Evolutionary conservation across 2,797 vertebrate species (phyloP).

Genomic region (Phaenicophaeus curvirostris): DNA sequence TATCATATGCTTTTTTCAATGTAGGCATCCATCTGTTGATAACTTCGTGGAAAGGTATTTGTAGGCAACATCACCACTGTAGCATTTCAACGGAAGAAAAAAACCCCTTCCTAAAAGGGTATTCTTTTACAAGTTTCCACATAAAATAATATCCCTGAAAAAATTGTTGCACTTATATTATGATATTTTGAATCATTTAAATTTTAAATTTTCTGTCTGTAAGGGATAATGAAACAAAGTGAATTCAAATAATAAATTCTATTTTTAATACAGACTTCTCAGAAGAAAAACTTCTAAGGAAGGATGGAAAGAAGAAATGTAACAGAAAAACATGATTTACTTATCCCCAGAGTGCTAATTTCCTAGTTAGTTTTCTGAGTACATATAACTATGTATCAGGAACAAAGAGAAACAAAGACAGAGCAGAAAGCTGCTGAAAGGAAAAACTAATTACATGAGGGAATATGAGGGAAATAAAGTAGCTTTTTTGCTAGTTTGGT

Average conservation of each 20-base stretch:
- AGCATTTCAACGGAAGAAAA: background rate
- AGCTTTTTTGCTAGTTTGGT: background rate
- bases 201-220: background rate
- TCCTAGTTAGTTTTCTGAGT: background rate
- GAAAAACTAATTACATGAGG: background rate
- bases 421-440: background rate
- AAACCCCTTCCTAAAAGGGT: background rate
- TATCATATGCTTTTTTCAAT: background rate
- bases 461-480: slow-evolving; percentile 2
- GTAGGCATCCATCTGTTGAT: background rate
- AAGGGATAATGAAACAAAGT: background rate
- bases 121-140: background rate
- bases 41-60: background rate
- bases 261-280: background rate
- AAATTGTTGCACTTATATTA: background rate
- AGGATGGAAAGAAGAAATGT: background rate
- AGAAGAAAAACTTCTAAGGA: background rate
- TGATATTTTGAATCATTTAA: background rate
- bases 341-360: slow-evolving; percentile 11
- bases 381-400: background rate
- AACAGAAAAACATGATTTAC: background rate
- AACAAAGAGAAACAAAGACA: slow-evolving; percentile 1
- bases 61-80: background rate
- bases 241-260: background rate
- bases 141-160: background rate